phyloP scores from a whole-genome alignment of 2,113 vertebrate species.

The Notothenia coriiceps region DNA sequence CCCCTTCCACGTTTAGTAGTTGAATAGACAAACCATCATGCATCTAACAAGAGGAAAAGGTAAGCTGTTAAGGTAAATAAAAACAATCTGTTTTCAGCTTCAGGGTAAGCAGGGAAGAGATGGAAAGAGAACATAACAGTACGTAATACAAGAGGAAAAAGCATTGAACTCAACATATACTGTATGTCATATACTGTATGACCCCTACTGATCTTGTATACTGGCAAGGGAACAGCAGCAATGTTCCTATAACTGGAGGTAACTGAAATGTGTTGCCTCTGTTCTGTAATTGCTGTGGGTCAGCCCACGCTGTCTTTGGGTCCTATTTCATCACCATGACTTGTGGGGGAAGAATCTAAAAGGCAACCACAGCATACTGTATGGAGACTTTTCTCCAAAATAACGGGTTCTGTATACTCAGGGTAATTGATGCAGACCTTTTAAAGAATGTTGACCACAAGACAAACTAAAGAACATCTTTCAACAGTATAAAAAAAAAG shows the following conservation, averaged over 20 bases:
- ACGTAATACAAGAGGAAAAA: neutral
- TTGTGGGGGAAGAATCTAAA: neutral
- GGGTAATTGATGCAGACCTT: neutral
- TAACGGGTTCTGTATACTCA: neutral
- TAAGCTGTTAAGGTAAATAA: neutral
- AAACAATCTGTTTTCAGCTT: neutral
- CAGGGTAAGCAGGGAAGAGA: neutral
- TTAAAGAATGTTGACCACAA: neutral
- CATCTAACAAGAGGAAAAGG: neutral
- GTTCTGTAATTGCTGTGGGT: constrained; percentile 24
- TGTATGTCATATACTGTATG: neutral
- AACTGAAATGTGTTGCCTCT: constrained; percentile 1
- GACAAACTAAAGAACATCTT: neutral
- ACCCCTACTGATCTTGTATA: neutral
- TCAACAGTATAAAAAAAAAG: neutral
- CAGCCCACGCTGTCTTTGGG: neutral
- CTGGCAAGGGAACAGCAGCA: neutral
- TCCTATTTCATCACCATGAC: neutral
- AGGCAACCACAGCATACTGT: neutral
- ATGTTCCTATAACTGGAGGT: constrained; percentile 2
- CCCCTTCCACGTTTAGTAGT: neutral
- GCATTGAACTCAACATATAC: neutral
- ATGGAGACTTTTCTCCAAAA: neutral
- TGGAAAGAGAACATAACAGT: neutral
- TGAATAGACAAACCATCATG: neutral